phyloP scores from a whole-genome alignment of 1,140 invertebrate genomes.

The Drosophila teissieri region DNA sequence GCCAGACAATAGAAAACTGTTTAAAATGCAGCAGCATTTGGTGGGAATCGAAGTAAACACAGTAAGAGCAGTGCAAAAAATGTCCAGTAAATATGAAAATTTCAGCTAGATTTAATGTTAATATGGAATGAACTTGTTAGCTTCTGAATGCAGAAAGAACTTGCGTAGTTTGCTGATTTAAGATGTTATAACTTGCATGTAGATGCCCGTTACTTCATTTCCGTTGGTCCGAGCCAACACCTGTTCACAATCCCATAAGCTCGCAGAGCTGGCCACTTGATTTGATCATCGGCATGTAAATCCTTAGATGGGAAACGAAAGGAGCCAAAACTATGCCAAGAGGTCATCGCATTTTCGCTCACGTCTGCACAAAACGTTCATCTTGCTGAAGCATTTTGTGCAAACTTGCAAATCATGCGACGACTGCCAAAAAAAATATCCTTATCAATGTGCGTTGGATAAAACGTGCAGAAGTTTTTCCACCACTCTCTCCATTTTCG shows the following conservation, averaged over 20 bases:
- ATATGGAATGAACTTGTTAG: no score
- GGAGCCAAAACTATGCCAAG: slow-evolving; percentile 47
- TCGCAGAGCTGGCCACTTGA: slow-evolving; percentile 20
- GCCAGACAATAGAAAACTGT: slow-evolving; percentile 16
- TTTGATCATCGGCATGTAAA: slow-evolving; percentile 39
- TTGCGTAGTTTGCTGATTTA: not conserved
- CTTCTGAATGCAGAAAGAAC: not conserved
- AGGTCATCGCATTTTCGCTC: slow-evolving; percentile 35
- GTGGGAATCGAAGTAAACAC: not conserved
- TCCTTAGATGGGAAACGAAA: not conserved
- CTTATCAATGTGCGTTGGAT: slow-evolving; percentile 81
- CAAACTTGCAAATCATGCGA: slow-evolving; percentile 80
- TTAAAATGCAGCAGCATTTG: slow-evolving; percentile 24
- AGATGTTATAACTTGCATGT: not conserved
- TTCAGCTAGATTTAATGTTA: not conserved
- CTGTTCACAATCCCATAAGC: slow-evolving; percentile 30
- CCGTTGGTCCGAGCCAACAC: slow-evolving; percentile 17
- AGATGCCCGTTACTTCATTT: slow-evolving; percentile 4
- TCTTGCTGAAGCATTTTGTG: slow-evolving; percentile 58
- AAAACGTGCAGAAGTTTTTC: slow-evolving; percentile 63
- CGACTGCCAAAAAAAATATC: slow-evolving; percentile 73
- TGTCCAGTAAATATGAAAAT: not conserved
- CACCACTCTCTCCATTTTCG: not conserved
- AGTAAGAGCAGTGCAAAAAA: not conserved
- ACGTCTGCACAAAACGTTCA: slow-evolving; percentile 69